These are phyloP conservation scores for Lagorchestes hirsutus DNA, from an alignment of 2,797 vertebrate species.

Conservation along the genomic window DNA sequence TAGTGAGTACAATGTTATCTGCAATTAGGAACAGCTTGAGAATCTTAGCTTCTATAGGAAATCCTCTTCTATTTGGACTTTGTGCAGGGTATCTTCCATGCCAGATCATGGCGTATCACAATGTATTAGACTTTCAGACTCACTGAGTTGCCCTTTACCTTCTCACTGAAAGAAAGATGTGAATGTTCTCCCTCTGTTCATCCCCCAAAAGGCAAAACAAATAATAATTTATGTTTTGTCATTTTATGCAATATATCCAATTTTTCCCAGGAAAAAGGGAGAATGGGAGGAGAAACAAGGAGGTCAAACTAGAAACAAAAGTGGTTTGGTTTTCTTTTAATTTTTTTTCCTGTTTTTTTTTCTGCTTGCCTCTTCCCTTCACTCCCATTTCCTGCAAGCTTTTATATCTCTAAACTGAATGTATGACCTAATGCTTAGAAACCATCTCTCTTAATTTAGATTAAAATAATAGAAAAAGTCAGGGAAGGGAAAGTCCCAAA, in stretches of 20 bases:
- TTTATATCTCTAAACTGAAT: background rate
- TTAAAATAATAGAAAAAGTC: conserved; percentile 37
- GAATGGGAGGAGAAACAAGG: background rate
- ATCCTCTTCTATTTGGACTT: background rate
- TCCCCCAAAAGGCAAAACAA: background rate
- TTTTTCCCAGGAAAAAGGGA: background rate
- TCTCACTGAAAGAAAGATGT: background rate
- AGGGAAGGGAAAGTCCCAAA: background rate
- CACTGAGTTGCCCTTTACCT: background rate
- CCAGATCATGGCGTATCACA: background rate
- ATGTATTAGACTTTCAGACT: background rate
- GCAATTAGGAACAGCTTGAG: background rate
- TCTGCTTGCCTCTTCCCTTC: background rate
- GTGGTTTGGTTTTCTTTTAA: background rate
- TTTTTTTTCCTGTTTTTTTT: background rate
- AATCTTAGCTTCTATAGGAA: background rate
- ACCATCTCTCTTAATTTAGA: background rate
- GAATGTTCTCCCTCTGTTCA: background rate
- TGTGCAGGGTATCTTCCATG: background rate
- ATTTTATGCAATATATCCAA: background rate
- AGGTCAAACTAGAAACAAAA: background rate
- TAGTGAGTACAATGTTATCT: background rate
- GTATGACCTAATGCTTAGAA: background rate
- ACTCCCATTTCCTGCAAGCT: background rate
- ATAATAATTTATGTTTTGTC: background rate